Evolutionary conservation across 2,113 vertebrate species (phyloP).

Genomic region (Coturnix japonica): DNA sequence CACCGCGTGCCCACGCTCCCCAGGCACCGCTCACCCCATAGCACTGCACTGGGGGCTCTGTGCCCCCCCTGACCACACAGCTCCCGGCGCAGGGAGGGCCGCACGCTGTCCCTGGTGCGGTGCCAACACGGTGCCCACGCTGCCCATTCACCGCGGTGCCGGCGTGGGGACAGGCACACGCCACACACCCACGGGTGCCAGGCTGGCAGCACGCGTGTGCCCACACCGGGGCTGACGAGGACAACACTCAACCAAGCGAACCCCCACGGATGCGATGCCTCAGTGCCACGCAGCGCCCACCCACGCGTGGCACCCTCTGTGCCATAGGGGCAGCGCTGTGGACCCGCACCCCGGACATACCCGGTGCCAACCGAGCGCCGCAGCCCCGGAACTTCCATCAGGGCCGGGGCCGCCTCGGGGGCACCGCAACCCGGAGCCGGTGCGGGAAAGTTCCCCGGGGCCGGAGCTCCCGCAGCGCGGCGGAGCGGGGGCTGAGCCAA

Average conservation of each 20-base stretch:
- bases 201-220: neutral
- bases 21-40: neutral
- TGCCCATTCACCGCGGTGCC: neutral
- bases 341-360: neutral
- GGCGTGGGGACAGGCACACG: too few relatives aligned
- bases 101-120: neutral
- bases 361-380: neutral
- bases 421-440: constrained; percentile 8
- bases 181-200: neutral
- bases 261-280: neutral
- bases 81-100: neutral
- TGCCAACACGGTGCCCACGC: neutral
- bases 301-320: neutral
- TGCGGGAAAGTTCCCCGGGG: neutral
- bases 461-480: neutral
- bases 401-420: neutral
- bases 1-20: neutral
- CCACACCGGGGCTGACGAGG: neutral
- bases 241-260: neutral
- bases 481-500: neutral
- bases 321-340: neutral
- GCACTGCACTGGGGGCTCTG: neutral
- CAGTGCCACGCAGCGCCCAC: neutral
- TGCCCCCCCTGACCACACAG: neutral
- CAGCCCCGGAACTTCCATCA: constrained; percentile 41